phyloP scores from a whole-genome alignment of 92 coral and sea anemone species.

The Zoanthus solanderi region DNA sequence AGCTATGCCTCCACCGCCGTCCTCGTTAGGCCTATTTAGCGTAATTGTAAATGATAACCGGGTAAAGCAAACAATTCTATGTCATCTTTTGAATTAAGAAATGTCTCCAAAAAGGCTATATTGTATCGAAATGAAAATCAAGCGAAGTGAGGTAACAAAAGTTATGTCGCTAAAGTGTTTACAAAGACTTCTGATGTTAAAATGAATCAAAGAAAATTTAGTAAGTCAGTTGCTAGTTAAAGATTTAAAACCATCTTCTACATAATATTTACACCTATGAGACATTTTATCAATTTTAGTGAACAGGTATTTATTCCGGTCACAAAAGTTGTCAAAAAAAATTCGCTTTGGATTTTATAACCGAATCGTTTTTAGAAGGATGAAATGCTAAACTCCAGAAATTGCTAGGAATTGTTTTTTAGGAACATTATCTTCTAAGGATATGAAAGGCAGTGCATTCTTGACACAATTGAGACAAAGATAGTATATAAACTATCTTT shows the following conservation, averaged over 20 bases:
- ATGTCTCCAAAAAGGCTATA: neutral
- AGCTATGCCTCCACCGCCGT: neutral
- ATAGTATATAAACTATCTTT: neutral
- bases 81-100: neutral
- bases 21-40: neutral
- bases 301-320: conserved; percentile 4
- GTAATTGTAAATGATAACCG: neutral
- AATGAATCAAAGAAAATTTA: conserved; percentile 16
- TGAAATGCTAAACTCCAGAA: conserved; percentile 17
- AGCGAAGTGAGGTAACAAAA: conserved; percentile 13
- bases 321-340: conserved; percentile 12
- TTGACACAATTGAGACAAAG: neutral
- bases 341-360: conserved; percentile 17
- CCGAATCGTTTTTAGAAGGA: conserved; percentile 10
- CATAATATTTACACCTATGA: conserved; percentile 12
- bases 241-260: conserved; percentile 3
- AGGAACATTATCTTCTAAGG: no score
- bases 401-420: neutral
- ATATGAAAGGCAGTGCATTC: neutral
- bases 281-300: conserved; percentile 9
- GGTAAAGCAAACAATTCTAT: neutral
- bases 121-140: neutral
- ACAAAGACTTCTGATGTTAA: conserved; percentile 11
- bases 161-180: conserved; percentile 1
- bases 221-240: neutral